Percentiles rank a stretch among this genome's conserved stretches.
These are phyloP conservation scores for Odocoileus hemionus DNA, from an alignment of 2,113 vertebrate genomes.

Conservation along the genomic window DNA sequence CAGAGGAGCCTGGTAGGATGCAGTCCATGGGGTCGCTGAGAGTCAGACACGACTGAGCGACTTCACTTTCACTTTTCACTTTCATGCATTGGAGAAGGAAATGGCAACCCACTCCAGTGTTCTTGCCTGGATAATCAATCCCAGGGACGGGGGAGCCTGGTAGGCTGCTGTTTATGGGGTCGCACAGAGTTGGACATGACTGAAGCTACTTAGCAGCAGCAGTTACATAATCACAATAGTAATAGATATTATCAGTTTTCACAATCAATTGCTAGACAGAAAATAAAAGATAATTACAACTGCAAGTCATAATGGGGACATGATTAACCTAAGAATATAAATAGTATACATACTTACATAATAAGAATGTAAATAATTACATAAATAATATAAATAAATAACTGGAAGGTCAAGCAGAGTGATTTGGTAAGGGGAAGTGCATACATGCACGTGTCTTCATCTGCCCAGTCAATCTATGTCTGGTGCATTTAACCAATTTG, in stretches of 20 bases:
- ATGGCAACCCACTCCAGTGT: not conserved
- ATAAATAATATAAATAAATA: not conserved
- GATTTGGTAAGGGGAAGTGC: not conserved
- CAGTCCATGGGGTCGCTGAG: not conserved
- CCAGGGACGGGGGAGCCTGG: not conserved
- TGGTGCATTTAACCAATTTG: not conserved
- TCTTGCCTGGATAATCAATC: not conserved
- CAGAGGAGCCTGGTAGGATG: not conserved
- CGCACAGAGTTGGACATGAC: fast-evolving
- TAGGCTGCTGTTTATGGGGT: not conserved
- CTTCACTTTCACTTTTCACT: not conserved
- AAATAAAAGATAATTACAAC: not conserved
- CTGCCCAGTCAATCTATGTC: not conserved
- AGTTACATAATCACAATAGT: not conserved
- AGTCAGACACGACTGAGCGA: not conserved
- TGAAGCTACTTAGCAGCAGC: not conserved
- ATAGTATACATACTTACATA: not conserved
- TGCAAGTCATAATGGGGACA: not conserved
- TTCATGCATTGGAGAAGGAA: not conserved
- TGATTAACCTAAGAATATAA: not conserved
- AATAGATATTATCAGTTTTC: not conserved
- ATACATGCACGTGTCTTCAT: not conserved
- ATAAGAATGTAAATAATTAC: not conserved
- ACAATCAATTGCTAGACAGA: not conserved
- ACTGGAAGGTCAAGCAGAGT: not conserved